Percentiles rank a stretch among this genome's conserved stretches.
Conservation (phyloP, 2,113 vertebrate species). For the Porphyrio hochstetteri region DNA sequence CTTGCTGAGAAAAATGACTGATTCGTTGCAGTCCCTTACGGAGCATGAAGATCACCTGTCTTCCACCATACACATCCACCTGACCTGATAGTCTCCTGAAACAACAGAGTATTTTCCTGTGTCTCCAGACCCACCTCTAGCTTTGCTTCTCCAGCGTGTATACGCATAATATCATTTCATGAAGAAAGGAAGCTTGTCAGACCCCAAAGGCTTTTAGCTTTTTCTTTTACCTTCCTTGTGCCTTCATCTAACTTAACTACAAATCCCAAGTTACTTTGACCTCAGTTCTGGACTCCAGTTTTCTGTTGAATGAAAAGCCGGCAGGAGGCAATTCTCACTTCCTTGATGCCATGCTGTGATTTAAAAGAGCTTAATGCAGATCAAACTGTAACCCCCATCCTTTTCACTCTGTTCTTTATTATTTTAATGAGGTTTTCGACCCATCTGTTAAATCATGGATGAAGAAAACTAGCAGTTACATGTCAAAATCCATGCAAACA, state of each 20-base stretch:
- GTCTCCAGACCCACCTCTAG: background rate
- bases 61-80: background rate
- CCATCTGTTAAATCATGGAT: conserved; percentile 38
- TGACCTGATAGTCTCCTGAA: background rate
- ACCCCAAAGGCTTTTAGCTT: background rate
- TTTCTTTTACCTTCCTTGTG: background rate
- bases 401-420: background rate
- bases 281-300: background rate
- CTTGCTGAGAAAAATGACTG: conserved; percentile 1
- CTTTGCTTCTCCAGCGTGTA: background rate
- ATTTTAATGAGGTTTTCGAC: conserved; percentile 31
- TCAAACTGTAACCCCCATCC: background rate
- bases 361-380: conserved; percentile 10
- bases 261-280: conserved; percentile 1
- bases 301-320: background rate
- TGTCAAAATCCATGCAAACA: conserved; percentile 46
- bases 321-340: background rate
- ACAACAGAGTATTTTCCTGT: background rate
- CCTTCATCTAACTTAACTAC: background rate
- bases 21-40: background rate
- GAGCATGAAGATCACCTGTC: background rate
- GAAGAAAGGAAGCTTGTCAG: background rate
- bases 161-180: background rate
- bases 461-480: conserved; percentile 41
- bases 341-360: background rate